Conservation (phyloP, 2,113 vertebrate species). For the Nerophis ophidion region DNA sequence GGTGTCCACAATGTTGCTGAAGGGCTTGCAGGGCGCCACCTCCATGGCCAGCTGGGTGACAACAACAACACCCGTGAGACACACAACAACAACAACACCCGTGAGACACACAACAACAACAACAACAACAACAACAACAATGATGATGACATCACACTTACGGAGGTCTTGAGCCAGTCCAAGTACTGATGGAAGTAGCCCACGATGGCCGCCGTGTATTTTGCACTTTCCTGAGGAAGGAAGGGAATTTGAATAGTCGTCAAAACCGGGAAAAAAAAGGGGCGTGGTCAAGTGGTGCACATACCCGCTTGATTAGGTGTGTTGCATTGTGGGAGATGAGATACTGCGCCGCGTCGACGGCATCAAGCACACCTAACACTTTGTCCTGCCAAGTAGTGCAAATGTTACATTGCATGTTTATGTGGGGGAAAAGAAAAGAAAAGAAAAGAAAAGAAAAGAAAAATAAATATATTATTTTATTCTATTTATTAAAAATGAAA, state of each 20-base stretch:
- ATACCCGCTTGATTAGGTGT: slow-evolving; percentile 75
- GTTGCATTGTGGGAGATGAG: slow-evolving; percentile 80
- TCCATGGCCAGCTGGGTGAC: slow-evolving; percentile 76
- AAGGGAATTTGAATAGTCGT: background rate
- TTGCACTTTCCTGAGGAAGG: slow-evolving; percentile 77
- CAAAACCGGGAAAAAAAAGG: background rate
- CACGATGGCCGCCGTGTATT: slow-evolving; percentile 75
- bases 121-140: background rate
- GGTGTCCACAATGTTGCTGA: slow-evolving; percentile 87
- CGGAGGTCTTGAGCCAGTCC: slow-evolving; percentile 82
- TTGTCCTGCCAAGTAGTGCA: slow-evolving; percentile 67
- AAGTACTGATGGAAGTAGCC: slow-evolving; percentile 85
- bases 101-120: background rate
- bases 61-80: background rate
- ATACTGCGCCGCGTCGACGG: slow-evolving; percentile 78
- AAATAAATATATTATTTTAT: no score
- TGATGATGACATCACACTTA: slow-evolving; percentile 64
- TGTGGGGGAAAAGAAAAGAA: no score
- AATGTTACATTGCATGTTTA: background rate
- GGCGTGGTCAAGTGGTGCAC: background rate
- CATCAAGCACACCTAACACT: slow-evolving; percentile 67
- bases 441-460: no score
- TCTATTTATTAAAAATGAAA: no score
- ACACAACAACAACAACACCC: background rate
- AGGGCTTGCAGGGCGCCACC: slow-evolving; percentile 85